Evolutionary conservation across 2,888 invertebrate genomes (phyloP).

Genomic region (Hanleya hanleyi): DNA sequence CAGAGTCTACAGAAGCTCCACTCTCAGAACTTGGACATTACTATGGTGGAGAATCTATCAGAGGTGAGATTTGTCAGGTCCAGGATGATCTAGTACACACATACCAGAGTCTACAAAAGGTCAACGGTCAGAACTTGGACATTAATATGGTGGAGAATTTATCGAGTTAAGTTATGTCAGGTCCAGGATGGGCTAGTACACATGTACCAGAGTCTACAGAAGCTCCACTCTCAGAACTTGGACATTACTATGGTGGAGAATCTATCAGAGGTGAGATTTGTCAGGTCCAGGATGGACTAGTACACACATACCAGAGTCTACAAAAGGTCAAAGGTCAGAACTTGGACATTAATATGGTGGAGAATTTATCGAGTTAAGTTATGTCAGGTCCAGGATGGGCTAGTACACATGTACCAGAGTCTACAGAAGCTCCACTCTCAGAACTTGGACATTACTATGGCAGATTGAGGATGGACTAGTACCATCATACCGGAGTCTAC

Average conservation of each 20-base stretch:
- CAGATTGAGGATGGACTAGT: no score
- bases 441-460: not conserved
- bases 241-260: not conserved
- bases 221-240: slow-evolving; percentile 20
- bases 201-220: slow-evolving; percentile 60
- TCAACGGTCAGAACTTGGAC: no score
- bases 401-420: slow-evolving; percentile 65
- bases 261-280: slow-evolving; percentile 3
- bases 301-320: no score
- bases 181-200: slow-evolving; percentile 65
- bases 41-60: not conserved
- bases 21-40: not conserved
- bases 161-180: slow-evolving; percentile 69
- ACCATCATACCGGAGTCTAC: no score
- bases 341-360: no score
- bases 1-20: slow-evolving; percentile 48
- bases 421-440: slow-evolving; percentile 43
- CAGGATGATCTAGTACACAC: no score
- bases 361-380: no score
- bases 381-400: slow-evolving; percentile 65
- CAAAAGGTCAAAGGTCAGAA: no score
- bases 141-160: no score
- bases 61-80: no score
- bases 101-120: no score
- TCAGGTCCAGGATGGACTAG: no score